Evolutionary conservation across 2,797 vertebrate genomes (phyloP), one percentile per base, ranked within the genome.

Genomic region (Gastrophryne carolinensis): DNA sequence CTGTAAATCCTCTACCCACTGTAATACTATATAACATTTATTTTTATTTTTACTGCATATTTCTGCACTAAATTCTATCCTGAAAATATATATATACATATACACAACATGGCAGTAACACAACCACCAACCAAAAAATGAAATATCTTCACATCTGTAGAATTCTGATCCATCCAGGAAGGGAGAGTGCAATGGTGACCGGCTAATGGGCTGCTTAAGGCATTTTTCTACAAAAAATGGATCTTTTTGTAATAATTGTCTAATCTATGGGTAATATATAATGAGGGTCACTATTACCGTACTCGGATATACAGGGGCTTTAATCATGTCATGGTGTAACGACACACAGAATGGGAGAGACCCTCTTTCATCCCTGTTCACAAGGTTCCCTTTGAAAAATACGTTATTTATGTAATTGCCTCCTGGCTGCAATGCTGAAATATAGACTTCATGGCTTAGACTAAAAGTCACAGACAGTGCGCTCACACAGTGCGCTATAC

Each of bases 181-280:
- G 56, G 54, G 34, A 29, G 24, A 30, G 62, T 30, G 61, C 39
- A 47, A 47, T 52, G 47, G 15, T 7, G 47, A 47, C 8, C 27
- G 13, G 44, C 29, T 66, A 66, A 66, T 35, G 34, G 47, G 26
- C 26, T n/a, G 64, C n/a, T n/a, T 24, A 19, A 66, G 47, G 49
- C 29, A 30, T 35, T 53, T 66, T 52, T 66, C 21, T 35, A 2
- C 34, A 15, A 53, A 66, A 66, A 13, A 21, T 23, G 2, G 27
- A 3, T 10, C 5, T 52, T 62, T 66, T 34, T 53, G 50, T 50
- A 8, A 34, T 66, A 66, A 66, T 66, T 66, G 35, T 66, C 21
- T 24, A 37, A 24, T 5, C 47, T 5, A n/a, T 12, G 26, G 21
- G 2, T 21, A 26, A 24, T 30, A 13, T 32, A 52, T 65, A 66